A percentile compares a stretch with the other conserved stretches of the same genome.
These are phyloP conservation scores for Drosophila miranda DNA, from an alignment of 1,140 invertebrate genomes.

Conservation along the genomic window DNA sequence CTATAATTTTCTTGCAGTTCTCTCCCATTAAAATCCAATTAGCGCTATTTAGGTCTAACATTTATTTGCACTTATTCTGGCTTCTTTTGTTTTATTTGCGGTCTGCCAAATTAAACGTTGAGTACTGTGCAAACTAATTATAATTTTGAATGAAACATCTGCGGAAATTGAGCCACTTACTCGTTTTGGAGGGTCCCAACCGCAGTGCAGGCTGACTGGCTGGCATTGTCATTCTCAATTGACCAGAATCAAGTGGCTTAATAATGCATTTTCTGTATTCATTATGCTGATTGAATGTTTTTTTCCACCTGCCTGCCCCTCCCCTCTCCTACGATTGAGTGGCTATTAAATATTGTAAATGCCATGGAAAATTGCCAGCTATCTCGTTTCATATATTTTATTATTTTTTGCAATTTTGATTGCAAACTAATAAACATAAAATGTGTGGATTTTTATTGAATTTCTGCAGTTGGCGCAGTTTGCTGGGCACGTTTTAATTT, in stretches of 20 bases:
- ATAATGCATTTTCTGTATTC: slow-evolving; percentile 40
- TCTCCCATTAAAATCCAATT: no score
- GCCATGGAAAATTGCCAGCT: no score
- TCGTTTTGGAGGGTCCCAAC: slow-evolving; percentile 5
- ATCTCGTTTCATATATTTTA: not conserved
- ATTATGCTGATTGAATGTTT: slow-evolving; percentile 71
- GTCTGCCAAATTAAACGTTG: not conserved
- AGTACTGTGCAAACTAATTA: slow-evolving; percentile 46
- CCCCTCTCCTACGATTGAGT: no score
- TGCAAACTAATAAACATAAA: slow-evolving; percentile 64
- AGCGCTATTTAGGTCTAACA: no score
- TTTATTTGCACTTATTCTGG: no score
- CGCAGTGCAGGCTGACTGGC: slow-evolving; percentile 12
- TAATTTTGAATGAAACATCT: slow-evolving; percentile 29
- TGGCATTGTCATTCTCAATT: not conserved
- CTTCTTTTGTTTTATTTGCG: no score
- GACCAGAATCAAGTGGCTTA: slow-evolving; percentile 39
- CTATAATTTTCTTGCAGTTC: no score
- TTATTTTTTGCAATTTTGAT: not conserved
- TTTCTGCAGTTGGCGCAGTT: slow-evolving; percentile 13
- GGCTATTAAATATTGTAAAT: no score
- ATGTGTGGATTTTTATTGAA: slow-evolving; percentile 54
- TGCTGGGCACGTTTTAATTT: slow-evolving; percentile 40
- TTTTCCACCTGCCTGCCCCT: slow-evolving; percentile 1
- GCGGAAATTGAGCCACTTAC: slow-evolving; percentile 23